Percentiles rank a stretch among this genome's conserved stretches.
Conservation (phyloP, 2,113 vertebrate species). For the Tympanuchus pallidicinctus region DNA sequence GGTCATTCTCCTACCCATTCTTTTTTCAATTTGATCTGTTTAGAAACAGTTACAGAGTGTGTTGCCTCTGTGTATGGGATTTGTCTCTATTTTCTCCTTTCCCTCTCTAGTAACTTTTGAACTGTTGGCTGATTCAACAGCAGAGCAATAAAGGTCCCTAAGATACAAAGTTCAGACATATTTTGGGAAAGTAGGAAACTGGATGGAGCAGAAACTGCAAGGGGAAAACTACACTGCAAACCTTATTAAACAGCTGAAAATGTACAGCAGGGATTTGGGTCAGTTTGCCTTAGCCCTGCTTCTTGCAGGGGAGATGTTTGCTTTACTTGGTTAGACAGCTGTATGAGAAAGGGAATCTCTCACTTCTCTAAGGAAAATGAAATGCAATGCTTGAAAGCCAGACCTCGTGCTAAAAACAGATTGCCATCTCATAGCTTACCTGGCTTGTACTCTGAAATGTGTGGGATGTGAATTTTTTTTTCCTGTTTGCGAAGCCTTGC, state of each 20-base stretch:
- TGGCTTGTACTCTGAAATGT: background rate
- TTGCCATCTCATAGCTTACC: background rate
- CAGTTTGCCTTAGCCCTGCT: background rate
- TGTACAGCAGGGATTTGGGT: background rate
- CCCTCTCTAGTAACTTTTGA: background rate
- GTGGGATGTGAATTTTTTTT: background rate
- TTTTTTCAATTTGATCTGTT: background rate
- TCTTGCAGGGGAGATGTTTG: background rate
- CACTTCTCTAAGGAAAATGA: background rate
- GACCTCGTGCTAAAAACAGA: background rate
- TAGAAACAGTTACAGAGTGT: background rate
- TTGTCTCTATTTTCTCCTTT: background rate
- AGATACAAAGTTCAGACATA: background rate
- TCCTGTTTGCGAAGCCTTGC: background rate
- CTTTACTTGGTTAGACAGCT: background rate
- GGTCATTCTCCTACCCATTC: background rate
- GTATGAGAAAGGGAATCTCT: background rate
- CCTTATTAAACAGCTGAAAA: background rate
- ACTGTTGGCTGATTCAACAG: background rate
- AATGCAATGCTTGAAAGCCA: background rate
- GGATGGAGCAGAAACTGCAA: background rate
- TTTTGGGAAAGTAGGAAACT: background rate
- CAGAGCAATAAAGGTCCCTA: background rate
- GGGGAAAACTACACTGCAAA: background rate
- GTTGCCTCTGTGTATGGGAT: rapidly evolving